Conservation (phyloP, 2,888 invertebrate species). For the Scrobipalpa atriplicella region DNA sequence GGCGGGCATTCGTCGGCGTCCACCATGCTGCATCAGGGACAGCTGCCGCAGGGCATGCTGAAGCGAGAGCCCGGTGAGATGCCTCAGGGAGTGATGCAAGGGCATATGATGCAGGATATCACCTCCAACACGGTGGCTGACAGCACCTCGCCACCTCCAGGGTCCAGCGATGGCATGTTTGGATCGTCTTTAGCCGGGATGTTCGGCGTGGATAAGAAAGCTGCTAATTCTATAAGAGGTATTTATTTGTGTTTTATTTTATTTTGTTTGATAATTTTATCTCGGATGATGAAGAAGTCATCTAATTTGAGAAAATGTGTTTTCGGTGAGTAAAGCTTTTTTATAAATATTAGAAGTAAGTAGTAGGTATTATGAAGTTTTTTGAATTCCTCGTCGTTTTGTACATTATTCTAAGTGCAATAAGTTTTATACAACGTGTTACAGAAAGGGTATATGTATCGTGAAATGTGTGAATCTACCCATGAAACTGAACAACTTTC, state of each 20-base stretch:
- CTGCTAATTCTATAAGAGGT: constrained; percentile 87
- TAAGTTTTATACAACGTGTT: no score
- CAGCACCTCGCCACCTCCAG: constrained; percentile 84
- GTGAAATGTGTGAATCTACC: no score
- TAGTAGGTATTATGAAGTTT: no score
- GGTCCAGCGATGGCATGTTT: constrained; percentile 72
- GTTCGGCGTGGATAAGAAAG: constrained; percentile 83
- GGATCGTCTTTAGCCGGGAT: constrained; percentile 72
- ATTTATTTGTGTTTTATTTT: neutral
- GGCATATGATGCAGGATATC: constrained; percentile 70
- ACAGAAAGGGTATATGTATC: no score
- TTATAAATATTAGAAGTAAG: no score
- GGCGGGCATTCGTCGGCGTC: constrained; percentile 76
- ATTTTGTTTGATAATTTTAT: neutral
- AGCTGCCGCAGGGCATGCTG: constrained; percentile 64
- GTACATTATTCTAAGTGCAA: no score
- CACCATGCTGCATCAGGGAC: constrained; percentile 71
- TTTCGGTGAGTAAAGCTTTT: no score
- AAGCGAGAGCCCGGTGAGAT: constrained; percentile 68
- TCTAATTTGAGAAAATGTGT: no score
- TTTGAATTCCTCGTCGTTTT: no score
- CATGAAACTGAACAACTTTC: no score
- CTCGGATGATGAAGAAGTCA: no score
- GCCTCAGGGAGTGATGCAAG: constrained; percentile 62
- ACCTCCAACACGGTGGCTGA: constrained; percentile 78